phyloP scores from a whole-genome alignment of 37 sponge, comb jelly and placozoan species.

The Spongilla lacustris region DNA sequence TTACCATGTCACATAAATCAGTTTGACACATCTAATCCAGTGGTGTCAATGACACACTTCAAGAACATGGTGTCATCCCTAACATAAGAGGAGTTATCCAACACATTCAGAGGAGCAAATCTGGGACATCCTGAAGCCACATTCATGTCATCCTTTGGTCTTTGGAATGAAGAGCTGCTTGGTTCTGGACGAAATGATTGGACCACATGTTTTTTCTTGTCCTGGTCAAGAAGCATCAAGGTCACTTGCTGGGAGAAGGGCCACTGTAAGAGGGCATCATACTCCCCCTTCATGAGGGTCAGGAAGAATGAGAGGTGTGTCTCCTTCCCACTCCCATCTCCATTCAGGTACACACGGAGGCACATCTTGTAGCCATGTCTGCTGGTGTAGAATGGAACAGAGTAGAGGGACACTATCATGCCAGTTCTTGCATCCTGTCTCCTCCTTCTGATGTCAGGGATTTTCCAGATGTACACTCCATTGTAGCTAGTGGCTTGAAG shows the following conservation, averaged over 20 bases:
- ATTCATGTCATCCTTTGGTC: slow-evolving; percentile 80
- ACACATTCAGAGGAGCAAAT: slow-evolving; percentile 71
- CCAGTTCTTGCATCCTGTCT: slow-evolving; percentile 75
- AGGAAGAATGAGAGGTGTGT: slow-evolving; percentile 81
- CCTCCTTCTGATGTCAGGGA: slow-evolving; percentile 69
- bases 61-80: slow-evolving; percentile 82
- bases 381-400: slow-evolving; percentile 85
- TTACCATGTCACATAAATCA: too few relatives aligned
- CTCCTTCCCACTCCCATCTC: slow-evolving; percentile 82
- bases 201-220: slow-evolving; percentile 46
- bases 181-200: slow-evolving; percentile 80
- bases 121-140: slow-evolving; percentile 88
- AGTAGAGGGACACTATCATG: slow-evolving; percentile 76
- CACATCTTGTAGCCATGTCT: slow-evolving; percentile 87
- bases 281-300: slow-evolving; percentile 86
- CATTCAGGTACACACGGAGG: slow-evolving; percentile 82
- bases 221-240: slow-evolving; percentile 71
- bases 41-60: slow-evolving; percentile 43
- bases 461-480: slow-evolving; percentile 81
- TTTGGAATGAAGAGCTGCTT: slow-evolving; percentile 58
- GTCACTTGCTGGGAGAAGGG: slow-evolving; percentile 78
- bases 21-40: slow-evolving; percentile 47
- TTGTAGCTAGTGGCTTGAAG: slow-evolving; percentile 76
- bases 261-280: slow-evolving; percentile 85
- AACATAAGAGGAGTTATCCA: slow-evolving; percentile 63